phyloP scores from a whole-genome alignment of 1,140 invertebrate species.

The Calycopis cecrops region DNA sequence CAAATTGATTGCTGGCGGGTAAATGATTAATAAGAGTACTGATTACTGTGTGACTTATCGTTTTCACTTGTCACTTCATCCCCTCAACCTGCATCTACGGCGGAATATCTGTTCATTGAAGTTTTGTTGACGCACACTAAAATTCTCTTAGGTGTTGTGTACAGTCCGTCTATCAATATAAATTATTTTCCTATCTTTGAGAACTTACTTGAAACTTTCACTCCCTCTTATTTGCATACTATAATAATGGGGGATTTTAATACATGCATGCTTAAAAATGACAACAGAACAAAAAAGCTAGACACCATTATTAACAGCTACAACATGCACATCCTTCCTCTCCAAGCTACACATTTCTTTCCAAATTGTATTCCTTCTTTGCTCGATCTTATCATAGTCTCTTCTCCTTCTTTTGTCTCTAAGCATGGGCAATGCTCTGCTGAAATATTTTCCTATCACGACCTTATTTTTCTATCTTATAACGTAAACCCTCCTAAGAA shows the following conservation, averaged over 20 bases:
- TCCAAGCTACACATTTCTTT: no score
- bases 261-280: not conserved
- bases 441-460: no score
- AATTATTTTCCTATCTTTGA: conserved; percentile 15
- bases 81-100: no score
- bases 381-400: not conserved
- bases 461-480: not conserved
- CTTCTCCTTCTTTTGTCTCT: not conserved
- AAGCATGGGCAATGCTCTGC: not conserved
- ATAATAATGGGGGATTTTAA: not conserved
- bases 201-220: not conserved
- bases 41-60: no score
- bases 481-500: not conserved
- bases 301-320: no score
- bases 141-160: conserved; percentile 12
- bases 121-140: conserved; percentile 2
- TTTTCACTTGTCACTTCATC: no score
- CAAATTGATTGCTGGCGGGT: no score
- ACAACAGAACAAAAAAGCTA: no score
- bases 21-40: no score
- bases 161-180: conserved; percentile 11
- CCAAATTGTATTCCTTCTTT: no score
- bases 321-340: no score
- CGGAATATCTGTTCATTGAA: conserved; percentile 16
- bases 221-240: not conserved